A percentile compares a stretch with the other conserved stretches of the same genome.
phyloP scores from a whole-genome alignment of 1,140 invertebrate species.

The Paralvinella palmiformis region DNA sequence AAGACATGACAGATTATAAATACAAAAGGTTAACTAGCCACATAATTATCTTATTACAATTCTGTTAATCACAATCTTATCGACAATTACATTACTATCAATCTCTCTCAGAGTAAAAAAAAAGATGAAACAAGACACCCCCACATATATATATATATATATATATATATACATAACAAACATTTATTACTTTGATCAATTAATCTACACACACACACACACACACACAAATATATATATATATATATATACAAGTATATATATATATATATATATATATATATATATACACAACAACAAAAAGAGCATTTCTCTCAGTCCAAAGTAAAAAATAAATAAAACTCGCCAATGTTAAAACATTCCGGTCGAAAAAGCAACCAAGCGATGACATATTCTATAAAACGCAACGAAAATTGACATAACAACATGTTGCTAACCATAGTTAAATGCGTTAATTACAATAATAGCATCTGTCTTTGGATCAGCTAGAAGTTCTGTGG shows the following conservation, averaged over 20 bases:
- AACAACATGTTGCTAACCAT: no score
- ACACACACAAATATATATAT: constrained; percentile 1
- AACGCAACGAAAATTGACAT: no score
- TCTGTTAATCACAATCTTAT: background rate
- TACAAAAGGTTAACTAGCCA: background rate
- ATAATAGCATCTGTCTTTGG: no score
- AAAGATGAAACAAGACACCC: background rate
- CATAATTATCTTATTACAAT: background rate
- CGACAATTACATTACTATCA: background rate
- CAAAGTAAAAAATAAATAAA: no score
- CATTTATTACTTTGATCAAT: background rate
- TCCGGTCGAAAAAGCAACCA: no score
- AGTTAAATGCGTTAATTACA: no score
- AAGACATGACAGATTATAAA: background rate
- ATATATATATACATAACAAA: background rate
- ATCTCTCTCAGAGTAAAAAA: background rate
- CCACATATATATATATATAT: background rate
- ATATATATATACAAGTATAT: background rate
- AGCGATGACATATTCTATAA: no score
- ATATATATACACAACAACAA: constrained; percentile 2
- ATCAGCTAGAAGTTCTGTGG: no score
- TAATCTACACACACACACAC: background rate
- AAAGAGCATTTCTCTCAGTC: no score
- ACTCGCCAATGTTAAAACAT: no score
- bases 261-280: constrained; percentile 3